Conservation (phyloP, 2,113 vertebrate genomes). For the Ancistrus triradiatus region DNA sequence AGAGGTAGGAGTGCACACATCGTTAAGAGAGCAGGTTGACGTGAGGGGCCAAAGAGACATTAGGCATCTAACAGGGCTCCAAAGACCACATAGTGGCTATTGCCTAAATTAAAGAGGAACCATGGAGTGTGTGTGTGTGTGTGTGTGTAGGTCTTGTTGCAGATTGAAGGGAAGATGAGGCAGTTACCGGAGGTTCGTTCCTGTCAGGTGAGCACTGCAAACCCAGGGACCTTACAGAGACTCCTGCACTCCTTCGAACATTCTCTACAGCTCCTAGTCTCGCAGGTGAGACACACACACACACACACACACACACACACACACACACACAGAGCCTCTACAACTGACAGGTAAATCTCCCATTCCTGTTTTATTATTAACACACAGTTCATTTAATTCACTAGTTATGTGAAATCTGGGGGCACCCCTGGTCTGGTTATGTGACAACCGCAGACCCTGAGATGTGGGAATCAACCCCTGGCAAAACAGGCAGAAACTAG, state of each 20-base stretch:
- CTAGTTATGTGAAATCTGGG: too few relatives aligned
- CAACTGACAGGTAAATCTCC: constrained; percentile 9
- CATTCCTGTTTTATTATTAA: background rate
- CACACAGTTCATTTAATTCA: background rate
- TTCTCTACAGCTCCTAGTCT: constrained; percentile 70
- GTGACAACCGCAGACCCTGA: too few relatives aligned
- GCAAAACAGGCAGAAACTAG: too few relatives aligned
- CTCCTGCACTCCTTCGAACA: constrained; percentile 73
- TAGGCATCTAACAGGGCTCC: too few relatives aligned
- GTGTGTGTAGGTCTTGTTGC: constrained; percentile 68
- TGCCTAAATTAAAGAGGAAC: too few relatives aligned
- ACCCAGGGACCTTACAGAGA: constrained; percentile 72
- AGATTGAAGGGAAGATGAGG: constrained; percentile 70
- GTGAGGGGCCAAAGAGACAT: too few relatives aligned
- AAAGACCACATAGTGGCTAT: too few relatives aligned
- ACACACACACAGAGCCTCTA: constrained; percentile 1
- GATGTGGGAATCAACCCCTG: too few relatives aligned
- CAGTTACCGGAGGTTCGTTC: constrained; percentile 74
- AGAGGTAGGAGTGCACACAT: constrained; percentile 62
- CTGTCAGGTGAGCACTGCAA: constrained; percentile 73
- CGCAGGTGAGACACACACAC: constrained; percentile 58
- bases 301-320: constrained; percentile 20
- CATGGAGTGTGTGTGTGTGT: constrained; percentile 43
- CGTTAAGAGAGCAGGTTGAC: too few relatives aligned
- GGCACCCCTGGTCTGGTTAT: too few relatives aligned